phyloP scores from a whole-genome alignment of 2,797 vertebrate genomes.

The Hippopotamyrus pictus region DNA sequence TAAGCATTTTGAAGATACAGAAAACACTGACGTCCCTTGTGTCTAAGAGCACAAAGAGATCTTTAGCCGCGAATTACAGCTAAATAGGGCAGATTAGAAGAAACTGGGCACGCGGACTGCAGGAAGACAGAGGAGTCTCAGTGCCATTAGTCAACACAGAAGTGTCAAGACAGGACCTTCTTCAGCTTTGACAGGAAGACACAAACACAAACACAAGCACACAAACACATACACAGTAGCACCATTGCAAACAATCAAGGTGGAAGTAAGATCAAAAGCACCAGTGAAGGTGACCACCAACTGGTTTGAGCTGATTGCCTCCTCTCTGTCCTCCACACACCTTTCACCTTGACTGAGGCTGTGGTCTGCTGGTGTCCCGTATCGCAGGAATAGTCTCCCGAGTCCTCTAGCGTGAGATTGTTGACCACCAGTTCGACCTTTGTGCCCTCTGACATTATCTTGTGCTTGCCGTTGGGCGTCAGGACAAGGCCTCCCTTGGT shows the following conservation, averaged over 20 bases:
- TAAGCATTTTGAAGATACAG: neutral
- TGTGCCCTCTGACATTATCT: constrained; percentile 60
- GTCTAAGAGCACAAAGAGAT: neutral
- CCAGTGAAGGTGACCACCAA: neutral
- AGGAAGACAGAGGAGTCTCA: neutral
- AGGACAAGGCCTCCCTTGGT: constrained; percentile 51
- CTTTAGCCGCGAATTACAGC: neutral
- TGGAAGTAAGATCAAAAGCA: neutral
- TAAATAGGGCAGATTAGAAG: neutral
- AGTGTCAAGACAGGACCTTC: constrained; percentile 1
- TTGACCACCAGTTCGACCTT: constrained; percentile 60
- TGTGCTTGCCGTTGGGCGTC: constrained; percentile 54
- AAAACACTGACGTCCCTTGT: neutral
- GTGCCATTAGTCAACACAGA: neutral
- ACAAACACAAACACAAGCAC: neutral
- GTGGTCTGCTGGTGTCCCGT: constrained; percentile 62
- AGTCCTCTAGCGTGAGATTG: constrained; percentile 55
- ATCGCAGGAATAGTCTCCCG: constrained; percentile 51
- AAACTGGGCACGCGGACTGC: neutral
- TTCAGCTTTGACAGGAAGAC: neutral
- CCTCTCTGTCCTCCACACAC: constrained; percentile 41
- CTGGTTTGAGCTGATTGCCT: neutral
- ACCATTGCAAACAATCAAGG: neutral
- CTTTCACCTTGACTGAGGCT: constrained; percentile 61
- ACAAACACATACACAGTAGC: neutral